Evolutionary conservation across 2,888 invertebrate species (phyloP).

Genomic region (Campopleginae sp.): DNA sequence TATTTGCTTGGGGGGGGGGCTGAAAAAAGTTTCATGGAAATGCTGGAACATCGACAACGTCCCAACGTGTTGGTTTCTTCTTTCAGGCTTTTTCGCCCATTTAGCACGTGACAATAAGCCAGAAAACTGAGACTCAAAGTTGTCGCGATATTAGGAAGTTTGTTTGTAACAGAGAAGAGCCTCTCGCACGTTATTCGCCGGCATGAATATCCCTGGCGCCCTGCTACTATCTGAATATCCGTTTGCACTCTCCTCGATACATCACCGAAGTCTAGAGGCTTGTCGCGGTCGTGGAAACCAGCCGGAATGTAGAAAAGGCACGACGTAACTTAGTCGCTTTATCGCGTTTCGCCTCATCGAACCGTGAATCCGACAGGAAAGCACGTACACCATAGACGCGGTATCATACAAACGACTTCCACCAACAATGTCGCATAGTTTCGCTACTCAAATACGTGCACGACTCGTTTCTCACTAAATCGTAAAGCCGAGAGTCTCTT

Average conservation of each 20-base stretch:
- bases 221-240: slow-evolving; percentile 52
- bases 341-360: slow-evolving; percentile 74
- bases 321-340: slow-evolving; percentile 69
- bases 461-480: slow-evolving; percentile 28
- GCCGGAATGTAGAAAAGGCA: slow-evolving; percentile 24
- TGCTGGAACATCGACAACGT: not conserved
- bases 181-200: slow-evolving; percentile 41
- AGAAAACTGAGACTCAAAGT: not conserved
- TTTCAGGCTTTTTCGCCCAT: not conserved
- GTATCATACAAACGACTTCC: slow-evolving; percentile 39
- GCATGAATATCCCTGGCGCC: slow-evolving; percentile 38
- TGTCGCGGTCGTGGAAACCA: not conserved
- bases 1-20: not conserved
- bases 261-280: slow-evolving; percentile 40
- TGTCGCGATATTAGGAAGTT: slow-evolving; percentile 20
- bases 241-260: slow-evolving; percentile 43
- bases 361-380: slow-evolving; percentile 70
- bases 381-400: slow-evolving; percentile 61
- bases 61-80: not conserved
- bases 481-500: slow-evolving; percentile 19
- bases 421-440: slow-evolving; percentile 32
- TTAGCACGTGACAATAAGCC: not conserved
- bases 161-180: not conserved
- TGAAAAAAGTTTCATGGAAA: not conserved
- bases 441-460: slow-evolving; percentile 55